Conservation (phyloP, 2,888 invertebrate genomes). For the Diarsia brunnea region DNA sequence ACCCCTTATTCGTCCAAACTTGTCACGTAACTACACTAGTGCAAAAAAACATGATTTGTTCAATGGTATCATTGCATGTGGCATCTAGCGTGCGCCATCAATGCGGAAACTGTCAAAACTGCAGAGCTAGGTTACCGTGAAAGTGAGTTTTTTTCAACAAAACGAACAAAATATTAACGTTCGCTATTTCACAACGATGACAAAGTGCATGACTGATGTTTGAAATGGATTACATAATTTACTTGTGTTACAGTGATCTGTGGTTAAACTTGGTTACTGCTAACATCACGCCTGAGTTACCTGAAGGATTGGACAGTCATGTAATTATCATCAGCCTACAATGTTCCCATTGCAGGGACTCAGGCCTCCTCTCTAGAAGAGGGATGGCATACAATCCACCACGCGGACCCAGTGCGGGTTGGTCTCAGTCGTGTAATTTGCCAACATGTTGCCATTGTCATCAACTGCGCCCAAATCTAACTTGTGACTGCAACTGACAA, state of each 20-base stretch:
- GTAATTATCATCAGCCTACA: neutral
- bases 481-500: neutral
- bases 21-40: neutral
- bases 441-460: neutral
- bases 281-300: neutral
- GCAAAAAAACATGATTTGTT: neutral
- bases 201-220: slow-evolving; percentile 25
- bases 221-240: slow-evolving; percentile 25
- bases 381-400: too few species aligned
- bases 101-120: slow-evolving; percentile 11
- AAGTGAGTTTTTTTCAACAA: slow-evolving; percentile 23
- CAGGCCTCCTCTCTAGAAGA: too few species aligned
- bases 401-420: too few species aligned
- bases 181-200: slow-evolving; percentile 8
- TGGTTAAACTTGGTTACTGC: neutral
- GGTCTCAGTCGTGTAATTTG: neutral
- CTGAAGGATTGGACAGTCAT: neutral
- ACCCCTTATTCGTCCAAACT: neutral
- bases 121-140: slow-evolving; percentile 15
- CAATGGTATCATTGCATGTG: slow-evolving; percentile 9
- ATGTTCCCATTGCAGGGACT: too few species aligned
- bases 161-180: slow-evolving; percentile 21
- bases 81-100: slow-evolving; percentile 7
- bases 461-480: neutral
- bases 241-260: slow-evolving; percentile 1